Base-by-base conservation (phyloP, 2,888 invertebrate genomes). In the Anagyrus pseudococci region DNA sequence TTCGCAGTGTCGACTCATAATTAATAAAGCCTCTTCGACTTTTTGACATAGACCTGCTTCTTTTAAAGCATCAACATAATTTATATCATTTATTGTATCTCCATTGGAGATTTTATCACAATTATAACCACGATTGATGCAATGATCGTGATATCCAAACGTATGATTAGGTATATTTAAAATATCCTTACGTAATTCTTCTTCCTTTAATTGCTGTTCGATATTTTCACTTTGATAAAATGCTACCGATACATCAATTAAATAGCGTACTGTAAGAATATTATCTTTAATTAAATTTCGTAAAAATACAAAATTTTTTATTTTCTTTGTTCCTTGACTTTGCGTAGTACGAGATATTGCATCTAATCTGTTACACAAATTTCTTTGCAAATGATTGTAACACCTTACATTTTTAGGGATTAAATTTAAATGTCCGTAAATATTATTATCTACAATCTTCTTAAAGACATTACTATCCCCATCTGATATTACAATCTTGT, bases 401-500 rank as follows among this genome's bases (percentile, higher is more conserved):
- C 57, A 64, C 43, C 49, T 54, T 10, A 64, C 53, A 48, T 57
- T 60, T 4, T 7, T 10, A 20, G 55, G 44, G 7, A 56, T 22
- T 22, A 64, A 20, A 47, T 56, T 49, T n/a, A 52, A 43, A 15
- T 64, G n/a, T 15, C 2, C 7, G n/a, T 60, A 64, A 1, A 48
- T 52, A 23, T 59, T 56, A 8, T 2, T 20, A 19, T 59, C 26
- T 2, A 17, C 1, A 6, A 64, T 25, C 1, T 10, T 20, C 15
- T 46, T 64, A 26, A 52, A 52, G 17, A 59, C 40, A 23, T 53
- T 62, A 48, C 59, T 59, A 19, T 62, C 59, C 0, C 66, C 62
- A 53, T 66, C 59, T 1, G 33, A 56, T 26, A 66, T 33, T 1
- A 62, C 37, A 13, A 47, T 1, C 19, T 17, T 56, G 22, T 62